Evolutionary conservation across 2,113 vertebrate species (phyloP).

Genomic region (Seriola aureovittata): DNA sequence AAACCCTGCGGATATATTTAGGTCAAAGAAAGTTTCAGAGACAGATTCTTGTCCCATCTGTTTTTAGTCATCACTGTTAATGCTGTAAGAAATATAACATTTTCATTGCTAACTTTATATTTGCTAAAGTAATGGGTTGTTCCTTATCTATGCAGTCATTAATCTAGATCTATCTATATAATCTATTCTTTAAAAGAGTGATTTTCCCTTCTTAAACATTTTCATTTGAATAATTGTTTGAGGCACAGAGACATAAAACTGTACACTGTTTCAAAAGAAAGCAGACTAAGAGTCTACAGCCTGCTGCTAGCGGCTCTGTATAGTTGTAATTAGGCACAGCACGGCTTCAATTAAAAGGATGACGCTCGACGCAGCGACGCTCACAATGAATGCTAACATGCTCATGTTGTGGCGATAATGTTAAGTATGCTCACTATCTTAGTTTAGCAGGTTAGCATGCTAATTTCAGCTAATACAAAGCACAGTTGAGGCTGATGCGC

Average conservation of each 20-base stretch:
- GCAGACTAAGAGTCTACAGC: background rate
- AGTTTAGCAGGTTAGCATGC: background rate
- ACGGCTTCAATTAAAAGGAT: background rate
- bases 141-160: background rate
- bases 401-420: background rate
- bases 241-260: no score
- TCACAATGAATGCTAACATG: background rate
- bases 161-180: background rate
- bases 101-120: background rate
- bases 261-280: no score
- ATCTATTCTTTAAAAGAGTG: no score
- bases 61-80: background rate
- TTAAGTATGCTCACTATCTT: background rate
- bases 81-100: background rate
- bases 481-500: no score
- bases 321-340: background rate
- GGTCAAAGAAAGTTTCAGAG: background rate
- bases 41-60: background rate
- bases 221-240: no score
- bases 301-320: background rate
- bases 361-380: background rate
- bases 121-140: background rate
- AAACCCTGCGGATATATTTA: constrained; percentile 42
- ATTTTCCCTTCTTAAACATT: no score
- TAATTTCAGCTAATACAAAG: background rate